Evolutionary conservation across 2,888 invertebrate genomes (phyloP), one percentile per base, ranked within the genome.

Genomic region (Lordiphosa fenestrarum): DNA sequence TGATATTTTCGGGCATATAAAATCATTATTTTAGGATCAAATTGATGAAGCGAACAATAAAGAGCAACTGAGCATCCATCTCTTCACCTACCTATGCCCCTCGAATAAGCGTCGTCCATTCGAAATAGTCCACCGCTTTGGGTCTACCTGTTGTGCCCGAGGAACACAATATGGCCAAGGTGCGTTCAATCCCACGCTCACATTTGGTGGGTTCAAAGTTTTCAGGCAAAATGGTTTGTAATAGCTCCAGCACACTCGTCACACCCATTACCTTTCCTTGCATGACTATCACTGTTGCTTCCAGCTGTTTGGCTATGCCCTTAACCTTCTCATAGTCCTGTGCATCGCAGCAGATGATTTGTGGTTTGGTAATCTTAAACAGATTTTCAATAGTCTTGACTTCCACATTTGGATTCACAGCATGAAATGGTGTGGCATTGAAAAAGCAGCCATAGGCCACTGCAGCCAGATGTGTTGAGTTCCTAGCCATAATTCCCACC

Each of bases 81-180:
- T 6, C 25, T 7, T 25, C 1, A 19, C 12, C 1, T 36, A 82
- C 78, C 84, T 70, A 30, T 75, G 66, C 2, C 48, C 13, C 13
- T 80, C 76, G 21, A 80, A 80, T 2, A 80, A 57, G 12, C 59
- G 60, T 4, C 73, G 76, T 4, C 85, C 80, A 13, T 80, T 80
- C 2, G 78, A 70, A 13, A 80, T 57, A 6, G 80, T 84, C 3
- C 3, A 87, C 87, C 1, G 88, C 88, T 55, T 88, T 88, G 6
- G 88, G 87, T 0, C 71, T 63, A 0, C 87, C 89, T 0, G 89
- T 88, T 4, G 88, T 88, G n/a, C 88, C 88, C 3, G 88, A 89
- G 50, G 86, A 88, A 73, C 74, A 88, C 10, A 89, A 53, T 25
- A 89, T 87, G 73, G 77, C 78, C 72, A 80, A 53, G 12, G 50